These are phyloP conservation scores for Mastomys coucha DNA, from an alignment of 2,113 vertebrate species.

Conservation along the genomic window DNA sequence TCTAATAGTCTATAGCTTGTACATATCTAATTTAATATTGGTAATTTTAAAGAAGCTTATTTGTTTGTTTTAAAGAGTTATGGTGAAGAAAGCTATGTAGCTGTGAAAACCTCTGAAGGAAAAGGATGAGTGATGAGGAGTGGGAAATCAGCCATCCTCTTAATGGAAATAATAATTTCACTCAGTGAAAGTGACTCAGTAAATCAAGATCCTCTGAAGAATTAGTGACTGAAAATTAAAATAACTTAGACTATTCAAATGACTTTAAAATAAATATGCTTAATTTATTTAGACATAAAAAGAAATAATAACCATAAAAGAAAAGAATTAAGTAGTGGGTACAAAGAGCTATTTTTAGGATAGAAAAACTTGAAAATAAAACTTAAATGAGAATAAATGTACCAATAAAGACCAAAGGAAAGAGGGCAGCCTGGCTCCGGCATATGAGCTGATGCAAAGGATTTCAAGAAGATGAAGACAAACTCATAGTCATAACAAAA, in stretches of 20 bases:
- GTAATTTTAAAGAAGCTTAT: background rate
- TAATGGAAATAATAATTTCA: background rate
- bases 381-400: background rate
- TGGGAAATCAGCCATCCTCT: background rate
- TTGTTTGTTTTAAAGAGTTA: conserved; percentile 35
- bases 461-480: background rate
- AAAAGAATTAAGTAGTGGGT: background rate
- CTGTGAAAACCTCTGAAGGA: background rate
- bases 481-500: background rate
- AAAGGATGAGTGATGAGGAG: background rate
- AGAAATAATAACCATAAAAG: conserved; percentile 21
- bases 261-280: conserved; percentile 16
- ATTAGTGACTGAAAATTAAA: conserved; percentile 35
- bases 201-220: background rate
- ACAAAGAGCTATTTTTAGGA: background rate
- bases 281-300: conserved; percentile 45
- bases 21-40: background rate
- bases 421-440: background rate
- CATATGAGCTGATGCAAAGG: background rate
- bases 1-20: background rate
- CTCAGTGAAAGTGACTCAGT: background rate
- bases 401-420: background rate
- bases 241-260: background rate
- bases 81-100: background rate
- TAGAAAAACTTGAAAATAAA: background rate